Percentiles rank a stretch among this genome's conserved stretches.
These are phyloP conservation scores for Eueremaeus valkanovi DNA, from an alignment of 2,888 invertebrate species.

Conservation along the genomic window DNA sequence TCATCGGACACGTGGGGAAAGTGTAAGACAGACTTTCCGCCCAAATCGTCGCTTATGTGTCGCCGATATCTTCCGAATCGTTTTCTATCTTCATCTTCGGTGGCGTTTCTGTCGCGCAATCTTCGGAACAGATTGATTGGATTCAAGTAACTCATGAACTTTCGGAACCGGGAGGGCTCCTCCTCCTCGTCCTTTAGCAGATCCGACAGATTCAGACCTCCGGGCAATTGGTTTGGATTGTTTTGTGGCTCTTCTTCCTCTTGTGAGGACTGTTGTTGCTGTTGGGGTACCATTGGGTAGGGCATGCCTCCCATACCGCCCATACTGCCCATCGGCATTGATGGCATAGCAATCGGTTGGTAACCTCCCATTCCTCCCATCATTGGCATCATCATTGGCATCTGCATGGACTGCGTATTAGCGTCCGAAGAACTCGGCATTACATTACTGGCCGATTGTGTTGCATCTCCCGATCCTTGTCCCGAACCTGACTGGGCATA, in stretches of 20 bases:
- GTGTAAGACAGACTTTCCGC: not conserved
- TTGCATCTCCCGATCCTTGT: not conserved
- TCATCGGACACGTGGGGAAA: constrained; percentile 6
- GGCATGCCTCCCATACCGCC: constrained; percentile 16
- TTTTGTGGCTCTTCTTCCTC: not conserved
- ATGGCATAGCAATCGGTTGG: not conserved
- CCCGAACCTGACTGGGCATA: not conserved
- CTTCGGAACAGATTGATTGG: constrained; percentile 42
- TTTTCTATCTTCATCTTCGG: constrained; percentile 37
- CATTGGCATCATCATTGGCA: constrained; percentile 41
- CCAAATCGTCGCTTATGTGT: not conserved
- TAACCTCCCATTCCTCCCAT: constrained; percentile 31
- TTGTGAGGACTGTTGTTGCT: not conserved
- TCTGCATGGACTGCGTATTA: not conserved
- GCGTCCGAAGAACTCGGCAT: constrained; percentile 1
- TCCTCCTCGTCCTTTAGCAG: constrained; percentile 40
- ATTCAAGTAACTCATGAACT: constrained; percentile 42
- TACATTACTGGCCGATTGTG: not conserved
- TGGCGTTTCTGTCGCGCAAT: constrained; percentile 38
- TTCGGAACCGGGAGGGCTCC: constrained; percentile 38
- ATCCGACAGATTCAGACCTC: constrained; percentile 38
- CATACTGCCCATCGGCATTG: not conserved
- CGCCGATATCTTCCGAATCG: constrained; percentile 24
- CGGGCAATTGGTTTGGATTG: constrained; percentile 34
- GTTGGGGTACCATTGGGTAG: not conserved